Base-by-base conservation (phyloP, 2,797 vertebrate genomes). In the Enteromius afrohamiltoni region DNA sequence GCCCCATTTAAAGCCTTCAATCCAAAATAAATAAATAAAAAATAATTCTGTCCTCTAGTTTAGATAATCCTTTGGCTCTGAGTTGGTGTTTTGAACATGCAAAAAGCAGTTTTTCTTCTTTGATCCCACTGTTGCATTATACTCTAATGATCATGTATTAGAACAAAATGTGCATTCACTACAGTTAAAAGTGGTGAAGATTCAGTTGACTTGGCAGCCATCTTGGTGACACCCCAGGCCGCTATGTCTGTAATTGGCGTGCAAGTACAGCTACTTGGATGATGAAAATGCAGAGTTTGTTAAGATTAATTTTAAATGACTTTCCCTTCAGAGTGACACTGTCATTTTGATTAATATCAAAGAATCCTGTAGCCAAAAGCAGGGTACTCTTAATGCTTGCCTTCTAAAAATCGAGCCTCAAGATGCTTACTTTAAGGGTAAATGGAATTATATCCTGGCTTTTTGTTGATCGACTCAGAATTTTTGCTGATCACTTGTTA, bases 41-140 rank as follows among this genome's bases (percentile, higher is more conserved):
- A n/a, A 11, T 47, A 34, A 77, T 71, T 47, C 73, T 77, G 79
- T 58, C 60, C 19, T 53, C 42, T 42, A 58, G 53, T 85, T 74
- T 51, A 80, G 53, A 31, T 85, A 85, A 78, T 85, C 84, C 37
- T 47, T 49, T 51, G 47, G 37, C 62, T 73, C n/a, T 16, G 6
- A 29, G 62, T 40, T 81, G 47, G 74, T 10, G 21, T 74, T 85
- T 58, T 76, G 53, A 76, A 60, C 74, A 60, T 26, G 34, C 74
- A 60, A 40, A 67, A 75, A 76, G 37, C n/a, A 26, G 13, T 58
- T 8, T 60, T 60, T 60, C 14, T 40, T 34, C 8, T 37, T 68
- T 68, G 64, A 68, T 68, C 64, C 47, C 14, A 31, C 26, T 71
- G 37, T 60, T 62, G 23, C 37, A 80, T 34, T 80, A 42, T 42